Percentiles rank a stretch among this genome's conserved stretches.
Conservation (phyloP, 2,888 invertebrate species). For the Oligia latruncula region DNA sequence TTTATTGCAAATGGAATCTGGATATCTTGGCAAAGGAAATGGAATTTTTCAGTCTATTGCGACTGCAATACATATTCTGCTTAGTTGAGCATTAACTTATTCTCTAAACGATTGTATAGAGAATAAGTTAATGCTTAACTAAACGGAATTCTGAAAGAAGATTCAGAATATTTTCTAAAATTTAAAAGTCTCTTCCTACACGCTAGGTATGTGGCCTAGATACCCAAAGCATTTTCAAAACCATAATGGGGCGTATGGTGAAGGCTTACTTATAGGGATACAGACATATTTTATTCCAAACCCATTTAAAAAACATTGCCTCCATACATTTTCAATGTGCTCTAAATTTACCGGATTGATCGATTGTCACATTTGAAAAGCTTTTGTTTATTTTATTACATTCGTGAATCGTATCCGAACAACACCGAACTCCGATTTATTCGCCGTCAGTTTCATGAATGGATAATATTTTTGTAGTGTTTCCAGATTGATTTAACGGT, state of each 20-base stretch:
- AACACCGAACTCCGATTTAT: slow-evolving; percentile 38
- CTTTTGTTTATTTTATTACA: slow-evolving; percentile 5
- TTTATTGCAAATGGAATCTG: slow-evolving; percentile 43
- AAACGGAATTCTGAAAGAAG: no score
- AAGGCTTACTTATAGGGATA: background rate
- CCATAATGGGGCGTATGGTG: background rate
- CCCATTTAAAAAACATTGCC: slow-evolving; percentile 2
- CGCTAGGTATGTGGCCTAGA: background rate
- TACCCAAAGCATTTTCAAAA: background rate
- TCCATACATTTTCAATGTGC: slow-evolving; percentile 9
- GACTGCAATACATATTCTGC: no score
- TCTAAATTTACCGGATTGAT: slow-evolving; percentile 35
- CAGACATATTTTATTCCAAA: background rate
- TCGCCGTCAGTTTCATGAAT: slow-evolving; percentile 33
- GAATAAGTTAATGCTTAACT: slow-evolving; percentile 11
- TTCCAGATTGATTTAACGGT: slow-evolving; percentile 20
- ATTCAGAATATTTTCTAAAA: background rate
- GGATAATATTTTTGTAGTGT: slow-evolving; percentile 31
- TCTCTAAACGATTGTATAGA: no score
- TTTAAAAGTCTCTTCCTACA: background rate
- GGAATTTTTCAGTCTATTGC: slow-evolving; percentile 22
- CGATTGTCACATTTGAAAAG: slow-evolving; percentile 33
- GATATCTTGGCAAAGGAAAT: slow-evolving; percentile 35
- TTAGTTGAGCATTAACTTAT: no score
- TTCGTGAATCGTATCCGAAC: slow-evolving; percentile 12